These are phyloP conservation scores for Meles meles DNA, from an alignment of 2,113 vertebrate species.

Conservation along the genomic window DNA sequence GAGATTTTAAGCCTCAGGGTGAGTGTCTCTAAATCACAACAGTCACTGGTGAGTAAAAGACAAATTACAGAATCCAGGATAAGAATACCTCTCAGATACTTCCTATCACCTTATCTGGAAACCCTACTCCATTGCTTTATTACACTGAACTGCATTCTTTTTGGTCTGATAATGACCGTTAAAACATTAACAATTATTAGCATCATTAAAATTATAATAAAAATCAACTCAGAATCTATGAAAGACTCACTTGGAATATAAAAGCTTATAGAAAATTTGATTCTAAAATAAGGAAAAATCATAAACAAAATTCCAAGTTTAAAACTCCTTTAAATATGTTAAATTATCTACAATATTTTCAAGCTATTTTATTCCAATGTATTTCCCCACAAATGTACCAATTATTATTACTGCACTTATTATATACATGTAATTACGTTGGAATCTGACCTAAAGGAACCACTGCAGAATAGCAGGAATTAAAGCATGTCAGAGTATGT, in stretches of 20 bases:
- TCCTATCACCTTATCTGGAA: neutral
- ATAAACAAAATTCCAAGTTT: constrained; percentile 30
- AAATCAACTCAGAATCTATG: neutral
- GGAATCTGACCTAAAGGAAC: constrained; percentile 4
- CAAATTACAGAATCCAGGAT: neutral
- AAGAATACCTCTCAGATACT: neutral
- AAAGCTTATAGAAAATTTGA: neutral
- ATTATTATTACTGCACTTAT: neutral
- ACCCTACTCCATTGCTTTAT: neutral
- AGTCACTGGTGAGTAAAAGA: neutral
- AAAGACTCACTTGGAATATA: neutral
- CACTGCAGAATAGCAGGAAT: neutral
- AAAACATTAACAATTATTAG: neutral
- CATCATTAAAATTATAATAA: neutral
- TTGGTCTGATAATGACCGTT: neutral
- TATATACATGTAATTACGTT: neutral
- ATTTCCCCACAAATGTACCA: constrained; percentile 17
- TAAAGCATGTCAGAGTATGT: neutral
- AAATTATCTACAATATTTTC: neutral
- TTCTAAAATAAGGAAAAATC: constrained; percentile 36
- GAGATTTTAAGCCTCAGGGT: neutral
- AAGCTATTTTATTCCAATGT: constrained; percentile 1
- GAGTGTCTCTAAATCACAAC: neutral
- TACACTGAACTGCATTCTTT: neutral
- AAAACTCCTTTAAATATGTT: constrained; percentile 20